Evolutionary conservation across 2,888 invertebrate species (phyloP), one percentile per base, ranked within the genome.

Genomic region (Choreutis nemorana): DNA sequence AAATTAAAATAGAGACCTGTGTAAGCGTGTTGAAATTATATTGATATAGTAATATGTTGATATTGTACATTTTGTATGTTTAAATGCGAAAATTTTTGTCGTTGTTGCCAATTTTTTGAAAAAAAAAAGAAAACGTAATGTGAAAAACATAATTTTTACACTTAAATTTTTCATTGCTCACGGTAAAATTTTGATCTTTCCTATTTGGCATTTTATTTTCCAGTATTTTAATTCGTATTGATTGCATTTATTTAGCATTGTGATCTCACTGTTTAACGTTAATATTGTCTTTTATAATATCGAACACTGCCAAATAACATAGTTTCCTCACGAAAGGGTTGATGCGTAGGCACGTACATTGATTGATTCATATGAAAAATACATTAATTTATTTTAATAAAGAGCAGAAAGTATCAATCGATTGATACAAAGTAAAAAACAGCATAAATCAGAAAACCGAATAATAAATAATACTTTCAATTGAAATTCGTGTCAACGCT

Each of bases 101-200:
- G 68, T 61, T 70, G 72, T 75, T 72, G 75, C 71, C 71, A 75
- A 72, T 62, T 57, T 57, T 48, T 53, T 36, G 37, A 44, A 42
- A 32, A n/a, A n/a, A n/a, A n/a, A n/a, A n/a, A 18, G 5, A 6
- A 8, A 10, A 10, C 10, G 22, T 8, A 8, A 4, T 22, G 4
- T 8, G 22, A 22, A 24, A 22, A 15, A 22, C 7, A 21, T 24
- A 24, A n/a, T n/a, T n/a, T n/a, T n/a, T 20, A 27, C 20, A 27
- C 12, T 9, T 11, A 27, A 20, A 30, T 26, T 31, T 23, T 29
- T 20, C 3, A 14, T 23, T 25, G 12, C 13, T 18, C 32, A 27
- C 4, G n/a, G 16, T 35, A 35, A 16, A 27, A 18, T 11, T 26
- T 16, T 16, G 16, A 26, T 26, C 18, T 26, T 26, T 23, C 13